phyloP scores from a whole-genome alignment of 2,113 vertebrate genomes.

The Lagopus muta region DNA sequence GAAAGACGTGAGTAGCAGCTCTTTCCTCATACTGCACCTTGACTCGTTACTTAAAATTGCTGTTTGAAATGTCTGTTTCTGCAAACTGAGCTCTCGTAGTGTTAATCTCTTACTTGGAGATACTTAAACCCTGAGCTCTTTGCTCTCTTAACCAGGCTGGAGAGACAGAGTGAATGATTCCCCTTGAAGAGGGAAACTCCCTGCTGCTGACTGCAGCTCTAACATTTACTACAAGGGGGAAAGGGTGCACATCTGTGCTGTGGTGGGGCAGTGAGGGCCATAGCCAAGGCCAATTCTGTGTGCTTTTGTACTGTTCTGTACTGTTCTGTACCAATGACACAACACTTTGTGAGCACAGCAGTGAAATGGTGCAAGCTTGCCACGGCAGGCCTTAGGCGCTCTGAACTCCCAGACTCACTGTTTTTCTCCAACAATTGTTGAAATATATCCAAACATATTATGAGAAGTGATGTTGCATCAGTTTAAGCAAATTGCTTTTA shows the following conservation, averaged over 20 bases:
- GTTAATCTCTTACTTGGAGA: background rate
- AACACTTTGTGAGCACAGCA: background rate
- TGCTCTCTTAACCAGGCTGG: background rate
- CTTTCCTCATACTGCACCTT: background rate
- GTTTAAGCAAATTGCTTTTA: slow-evolving; percentile 12
- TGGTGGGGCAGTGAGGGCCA: background rate
- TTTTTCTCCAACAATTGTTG: slow-evolving; percentile 31
- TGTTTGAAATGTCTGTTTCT: background rate
- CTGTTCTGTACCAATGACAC: background rate
- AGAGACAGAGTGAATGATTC: background rate
- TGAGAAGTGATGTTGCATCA: background rate
- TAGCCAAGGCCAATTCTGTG: background rate
- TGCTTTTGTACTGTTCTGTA: background rate
- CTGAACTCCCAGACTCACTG: background rate
- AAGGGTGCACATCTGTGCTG: background rate
- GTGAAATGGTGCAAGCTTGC: background rate
- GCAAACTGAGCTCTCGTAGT: background rate
- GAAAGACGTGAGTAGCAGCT: background rate
- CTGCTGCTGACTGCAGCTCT: background rate
- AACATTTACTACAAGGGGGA: background rate
- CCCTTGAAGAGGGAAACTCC: background rate
- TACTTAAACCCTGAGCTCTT: background rate
- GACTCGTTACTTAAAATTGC: background rate
- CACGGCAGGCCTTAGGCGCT: background rate
- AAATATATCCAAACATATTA: slow-evolving; percentile 35